phyloP scores from a whole-genome alignment of 2,888 invertebrate species.

The Meghimatium bilineatum region DNA sequence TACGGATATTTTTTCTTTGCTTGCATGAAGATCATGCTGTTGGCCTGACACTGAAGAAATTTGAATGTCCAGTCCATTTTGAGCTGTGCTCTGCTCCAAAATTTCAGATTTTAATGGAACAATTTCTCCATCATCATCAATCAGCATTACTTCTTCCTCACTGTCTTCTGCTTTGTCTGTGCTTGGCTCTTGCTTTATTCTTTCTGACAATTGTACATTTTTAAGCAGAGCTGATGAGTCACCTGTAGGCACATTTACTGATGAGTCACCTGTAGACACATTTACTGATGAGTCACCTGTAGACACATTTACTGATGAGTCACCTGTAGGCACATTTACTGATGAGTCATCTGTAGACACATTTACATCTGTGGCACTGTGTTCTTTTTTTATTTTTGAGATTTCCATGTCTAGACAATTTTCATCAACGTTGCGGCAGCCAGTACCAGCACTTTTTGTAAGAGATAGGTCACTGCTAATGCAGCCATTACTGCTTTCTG shows the following conservation, averaged over 20 bases:
- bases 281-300: too few species aligned
- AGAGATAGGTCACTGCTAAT: background rate
- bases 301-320: too few species aligned
- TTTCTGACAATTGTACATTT: background rate
- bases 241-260: background rate
- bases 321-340: background rate
- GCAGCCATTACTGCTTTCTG: background rate
- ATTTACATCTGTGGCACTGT: background rate
- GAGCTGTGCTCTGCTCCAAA: background rate
- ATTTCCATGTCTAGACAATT: conserved; percentile 43
- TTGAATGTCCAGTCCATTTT: conserved; percentile 57
- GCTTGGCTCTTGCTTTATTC: conserved; percentile 18
- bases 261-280: too few species aligned
- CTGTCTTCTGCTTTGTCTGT: conserved; percentile 35
- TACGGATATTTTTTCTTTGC: conserved; percentile 8
- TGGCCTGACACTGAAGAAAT: conserved; percentile 49
- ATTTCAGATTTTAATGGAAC: conserved; percentile 42
- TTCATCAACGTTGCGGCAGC: background rate
- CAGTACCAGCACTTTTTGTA: background rate
- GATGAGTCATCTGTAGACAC: background rate
- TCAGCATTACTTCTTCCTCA: conserved; percentile 49
- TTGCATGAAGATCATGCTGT: conserved; percentile 32
- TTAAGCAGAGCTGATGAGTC: background rate
- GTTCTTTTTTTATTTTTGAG: conserved; percentile 30
- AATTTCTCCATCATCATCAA: conserved; percentile 51